phyloP scores from a whole-genome alignment of 2,113 vertebrate genomes.

The Ptilonorhynchus violaceus region DNA sequence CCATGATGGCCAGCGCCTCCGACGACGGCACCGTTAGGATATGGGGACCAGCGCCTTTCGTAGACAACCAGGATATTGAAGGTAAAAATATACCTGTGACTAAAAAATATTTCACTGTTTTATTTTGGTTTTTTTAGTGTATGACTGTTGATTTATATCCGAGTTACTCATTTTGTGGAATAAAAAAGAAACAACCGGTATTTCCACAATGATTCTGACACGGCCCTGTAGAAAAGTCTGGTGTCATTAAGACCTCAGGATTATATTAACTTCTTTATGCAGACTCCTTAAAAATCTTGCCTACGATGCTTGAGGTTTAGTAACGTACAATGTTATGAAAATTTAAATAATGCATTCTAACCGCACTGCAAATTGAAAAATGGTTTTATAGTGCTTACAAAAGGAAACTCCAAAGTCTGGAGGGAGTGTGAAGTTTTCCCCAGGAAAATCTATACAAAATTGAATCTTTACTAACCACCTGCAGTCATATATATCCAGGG shows the following conservation, averaged over 20 bases:
- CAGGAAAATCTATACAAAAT: background rate
- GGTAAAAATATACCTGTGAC: conserved; percentile 30
- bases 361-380: background rate
- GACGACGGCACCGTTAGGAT: conserved; percentile 95
- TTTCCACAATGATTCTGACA: background rate
- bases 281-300: background rate
- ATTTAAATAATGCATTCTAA: background rate
- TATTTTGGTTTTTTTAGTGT: background rate
- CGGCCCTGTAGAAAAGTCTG: background rate
- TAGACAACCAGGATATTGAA: conserved; percentile 91
- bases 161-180: background rate
- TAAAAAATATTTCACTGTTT: background rate
- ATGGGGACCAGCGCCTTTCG: conserved; percentile 94
- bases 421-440: background rate
- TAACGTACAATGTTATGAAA: background rate
- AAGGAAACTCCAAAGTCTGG: background rate
- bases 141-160: background rate
- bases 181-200: background rate
- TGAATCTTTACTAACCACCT: background rate
- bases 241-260: background rate
- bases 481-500: background rate
- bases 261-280: background rate
- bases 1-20: conserved; percentile 95
- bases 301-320: background rate
- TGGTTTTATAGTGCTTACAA: background rate